A percentile compares a stretch with the other conserved stretches of the same genome.
Conservation (phyloP, 2,113 vertebrate genomes). For the Leucopsar rothschildi region DNA sequence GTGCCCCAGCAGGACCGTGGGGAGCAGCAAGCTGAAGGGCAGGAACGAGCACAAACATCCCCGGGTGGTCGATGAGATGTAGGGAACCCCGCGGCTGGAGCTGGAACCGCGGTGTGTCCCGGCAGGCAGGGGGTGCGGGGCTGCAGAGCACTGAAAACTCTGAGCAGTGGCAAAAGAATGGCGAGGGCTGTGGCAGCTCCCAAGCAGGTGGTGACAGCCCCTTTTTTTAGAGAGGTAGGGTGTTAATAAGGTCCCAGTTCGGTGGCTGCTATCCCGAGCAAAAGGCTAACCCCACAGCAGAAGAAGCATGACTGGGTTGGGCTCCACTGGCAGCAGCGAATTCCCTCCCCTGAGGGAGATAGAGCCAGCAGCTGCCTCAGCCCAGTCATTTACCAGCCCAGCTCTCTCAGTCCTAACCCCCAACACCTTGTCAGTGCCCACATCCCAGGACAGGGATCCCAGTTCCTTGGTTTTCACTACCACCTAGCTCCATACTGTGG, state of each 20-base stretch:
- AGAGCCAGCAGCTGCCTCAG: background rate
- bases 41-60: background rate
- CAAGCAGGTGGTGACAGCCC: background rate
- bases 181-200: background rate
- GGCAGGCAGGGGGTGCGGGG: background rate
- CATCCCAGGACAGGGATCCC: background rate
- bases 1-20: too few relatives aligned
- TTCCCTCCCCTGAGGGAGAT: too few relatives aligned
- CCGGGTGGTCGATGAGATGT: too few relatives aligned
- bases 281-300: background rate
- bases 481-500: background rate
- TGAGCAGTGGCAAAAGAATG: background rate
- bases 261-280: background rate
- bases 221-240: background rate
- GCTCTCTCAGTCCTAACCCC: background rate
- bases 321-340: background rate
- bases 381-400: background rate
- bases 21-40: background rate
- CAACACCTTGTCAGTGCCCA: background rate
- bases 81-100: background rate
- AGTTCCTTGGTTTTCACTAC: background rate
- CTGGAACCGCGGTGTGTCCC: fast-evolving
- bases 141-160: background rate
- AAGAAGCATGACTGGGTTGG: background rate
- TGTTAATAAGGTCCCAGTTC: background rate